Evolutionary conservation across 2,113 vertebrate species (phyloP), one percentile per base, ranked within the genome.

Genomic region (Hassar affinis): DNA sequence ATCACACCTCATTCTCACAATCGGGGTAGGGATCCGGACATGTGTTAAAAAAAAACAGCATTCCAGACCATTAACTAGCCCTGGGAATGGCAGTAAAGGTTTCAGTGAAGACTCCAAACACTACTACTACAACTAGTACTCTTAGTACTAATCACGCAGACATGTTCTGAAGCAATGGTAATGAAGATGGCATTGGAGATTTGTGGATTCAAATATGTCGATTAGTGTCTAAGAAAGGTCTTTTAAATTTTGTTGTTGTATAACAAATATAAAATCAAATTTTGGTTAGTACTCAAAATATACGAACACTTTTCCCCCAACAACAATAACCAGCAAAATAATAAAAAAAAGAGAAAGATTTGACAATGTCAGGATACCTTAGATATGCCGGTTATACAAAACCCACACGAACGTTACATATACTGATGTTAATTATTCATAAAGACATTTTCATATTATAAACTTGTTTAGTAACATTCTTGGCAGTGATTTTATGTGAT

Each of bases 1-100:
- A 78, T 85, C 83, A 85, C 85, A 86, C 83, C 80, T 86, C 61
- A 61, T 80, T 86, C 83, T 68, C 56, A 52, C 51, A 84, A 38
- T 77, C 57, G 49, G 54, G 72, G 51, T 1, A 49, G 59, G 42
- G 68, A 64, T 78, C 59, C 35, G 78, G n/a, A 72, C 30, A 69
- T 38, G 35, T 76, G 62, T 64, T 49, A 62, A 47, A 75, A 82
- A 77, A 86, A 14, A 11, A 49, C 47, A 72, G 49, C 47, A 71
- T 64, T 47, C 20, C 56, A 79, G 61, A 81, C 78, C 54, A 76
- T 76, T 80, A 69, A 78, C 52, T 51, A 20, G 30, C 30, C 33
- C n/a, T 57, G 52, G 47, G 27, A 84, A 64, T 59, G 69, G 61
- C 68, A 14, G 42, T 64, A 56, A 62, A 80, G 35, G 52, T 54